Evolutionary conservation across 2,888 invertebrate genomes (phyloP).

Genomic region (Autographa pulchrina): DNA sequence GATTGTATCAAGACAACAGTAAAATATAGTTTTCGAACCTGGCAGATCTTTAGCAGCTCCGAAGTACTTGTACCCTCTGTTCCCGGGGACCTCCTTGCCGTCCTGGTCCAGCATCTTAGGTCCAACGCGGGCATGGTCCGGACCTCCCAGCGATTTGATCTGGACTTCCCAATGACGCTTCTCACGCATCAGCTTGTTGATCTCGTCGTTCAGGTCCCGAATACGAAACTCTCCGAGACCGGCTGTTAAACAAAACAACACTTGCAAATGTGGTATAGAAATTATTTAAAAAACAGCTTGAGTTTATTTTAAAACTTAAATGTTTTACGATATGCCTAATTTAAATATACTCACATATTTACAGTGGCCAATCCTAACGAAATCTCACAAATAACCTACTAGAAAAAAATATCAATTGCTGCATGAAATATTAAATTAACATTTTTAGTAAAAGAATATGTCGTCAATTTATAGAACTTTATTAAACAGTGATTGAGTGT

Average conservation of each 20-base stretch:
- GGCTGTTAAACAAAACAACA: constrained; percentile 86
- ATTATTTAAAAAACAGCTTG: no score
- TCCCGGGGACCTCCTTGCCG: constrained; percentile 99
- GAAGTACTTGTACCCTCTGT: constrained; percentile 99
- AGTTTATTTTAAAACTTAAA: no score
- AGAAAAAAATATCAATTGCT: no score
- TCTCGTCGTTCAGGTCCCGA: constrained; percentile 99
- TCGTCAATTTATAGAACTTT: not conserved
- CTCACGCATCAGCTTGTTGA: constrained; percentile 98
- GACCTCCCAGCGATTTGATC: constrained; percentile 98
- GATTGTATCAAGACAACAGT: not conserved
- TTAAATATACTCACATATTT: no score
- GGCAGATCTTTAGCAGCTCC: constrained; percentile 99
- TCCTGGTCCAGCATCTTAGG: constrained; percentile 98
- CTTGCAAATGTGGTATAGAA: no score
- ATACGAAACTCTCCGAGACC: constrained; percentile 99
- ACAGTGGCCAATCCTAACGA: no score
- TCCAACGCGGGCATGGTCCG: constrained; percentile 97
- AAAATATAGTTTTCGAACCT: constrained; percentile 80
- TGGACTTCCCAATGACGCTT: constrained; percentile 99
- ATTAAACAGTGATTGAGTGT: not conserved
- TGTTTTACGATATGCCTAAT: no score
- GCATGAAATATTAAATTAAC: not conserved
- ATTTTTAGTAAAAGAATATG: not conserved
- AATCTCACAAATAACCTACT: no score